Conservation (phyloP, 2,888 invertebrate genomes). For the Anaspis maculata region DNA sequence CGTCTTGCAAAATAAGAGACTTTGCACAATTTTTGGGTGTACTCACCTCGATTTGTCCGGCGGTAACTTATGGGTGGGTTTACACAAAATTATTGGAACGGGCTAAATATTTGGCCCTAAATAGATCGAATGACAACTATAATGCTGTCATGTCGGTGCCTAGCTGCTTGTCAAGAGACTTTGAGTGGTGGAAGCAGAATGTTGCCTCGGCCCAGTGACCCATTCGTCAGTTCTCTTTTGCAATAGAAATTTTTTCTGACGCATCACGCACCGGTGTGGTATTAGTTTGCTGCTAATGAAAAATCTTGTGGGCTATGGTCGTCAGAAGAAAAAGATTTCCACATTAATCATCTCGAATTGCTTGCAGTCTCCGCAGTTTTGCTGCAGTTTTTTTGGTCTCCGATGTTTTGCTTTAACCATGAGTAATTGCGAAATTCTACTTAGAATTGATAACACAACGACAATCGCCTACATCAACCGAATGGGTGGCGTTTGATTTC, state of each 20-base stretch:
- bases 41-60: slow-evolving; percentile 15
- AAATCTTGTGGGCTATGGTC: background rate
- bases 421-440: slow-evolving; percentile 13
- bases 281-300: background rate
- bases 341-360: slow-evolving; percentile 9
- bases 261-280: slow-evolving; percentile 13
- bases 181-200: background rate
- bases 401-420: slow-evolving; percentile 3
- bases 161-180: background rate
- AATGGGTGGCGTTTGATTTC: slow-evolving; percentile 7
- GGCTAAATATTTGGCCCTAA: slow-evolving; percentile 1
- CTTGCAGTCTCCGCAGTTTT: too few species aligned
- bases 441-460: slow-evolving; percentile 22
- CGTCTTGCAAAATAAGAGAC: slow-evolving; percentile 6
- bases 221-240: background rate
- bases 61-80: slow-evolving; percentile 16
- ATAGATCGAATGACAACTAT: slow-evolving; percentile 2
- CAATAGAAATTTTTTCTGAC: slow-evolving; percentile 11
- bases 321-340: background rate
- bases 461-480: slow-evolving; percentile 22
- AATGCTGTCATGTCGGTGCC: slow-evolving; percentile 2
- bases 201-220: slow-evolving; percentile 1
- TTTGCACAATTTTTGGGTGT: slow-evolving; percentile 2
- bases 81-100: slow-evolving; percentile 9
- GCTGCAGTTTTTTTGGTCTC: slow-evolving; percentile 5